A percentile compares a stretch with the other conserved stretches of the same genome.
These are phyloP conservation scores for Parapsyche elsis DNA, from an alignment of 1,140 invertebrate species.

Conservation along the genomic window DNA sequence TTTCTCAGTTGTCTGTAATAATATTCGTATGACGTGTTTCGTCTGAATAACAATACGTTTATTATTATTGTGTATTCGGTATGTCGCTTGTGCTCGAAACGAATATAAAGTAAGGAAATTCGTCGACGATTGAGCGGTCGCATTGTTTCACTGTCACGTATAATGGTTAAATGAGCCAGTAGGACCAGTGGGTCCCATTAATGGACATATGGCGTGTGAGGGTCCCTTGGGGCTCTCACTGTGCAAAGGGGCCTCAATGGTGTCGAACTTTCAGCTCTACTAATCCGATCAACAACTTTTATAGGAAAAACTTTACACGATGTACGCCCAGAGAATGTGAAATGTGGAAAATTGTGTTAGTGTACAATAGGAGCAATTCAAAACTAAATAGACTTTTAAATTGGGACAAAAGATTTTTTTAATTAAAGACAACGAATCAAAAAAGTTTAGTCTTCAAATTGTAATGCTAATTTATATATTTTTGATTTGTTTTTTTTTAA, in stretches of 20 bases:
- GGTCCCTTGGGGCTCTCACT: neutral
- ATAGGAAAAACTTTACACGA: neutral
- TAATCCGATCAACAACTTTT: constrained; percentile 14
- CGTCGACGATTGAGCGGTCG: neutral
- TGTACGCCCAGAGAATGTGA: neutral
- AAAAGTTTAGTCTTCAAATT: too few species aligned
- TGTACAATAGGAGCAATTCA: too few species aligned
- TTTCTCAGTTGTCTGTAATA: too few species aligned
- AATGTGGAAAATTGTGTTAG: neutral
- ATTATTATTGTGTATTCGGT: too few species aligned
- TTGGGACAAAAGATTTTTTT: neutral
- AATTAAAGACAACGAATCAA: too few species aligned
- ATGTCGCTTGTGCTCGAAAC: too few species aligned
- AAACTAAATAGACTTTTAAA: neutral
- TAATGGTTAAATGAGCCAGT: neutral
- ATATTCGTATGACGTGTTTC: too few species aligned
- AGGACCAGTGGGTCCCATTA: constrained; percentile 1
- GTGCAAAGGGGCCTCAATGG: neutral
- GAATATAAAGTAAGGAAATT: neutral
- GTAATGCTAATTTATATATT: too few species aligned
- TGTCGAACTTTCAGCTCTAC: neutral
- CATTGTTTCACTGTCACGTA: constrained; percentile 13
- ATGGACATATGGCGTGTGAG: constrained; percentile 35
- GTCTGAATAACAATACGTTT: too few species aligned
- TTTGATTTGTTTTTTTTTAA: too few species aligned